A percentile compares a stretch with the other conserved stretches of the same genome.
phyloP scores from a whole-genome alignment of 2,113 vertebrate species.

The Malurus elegans region DNA sequence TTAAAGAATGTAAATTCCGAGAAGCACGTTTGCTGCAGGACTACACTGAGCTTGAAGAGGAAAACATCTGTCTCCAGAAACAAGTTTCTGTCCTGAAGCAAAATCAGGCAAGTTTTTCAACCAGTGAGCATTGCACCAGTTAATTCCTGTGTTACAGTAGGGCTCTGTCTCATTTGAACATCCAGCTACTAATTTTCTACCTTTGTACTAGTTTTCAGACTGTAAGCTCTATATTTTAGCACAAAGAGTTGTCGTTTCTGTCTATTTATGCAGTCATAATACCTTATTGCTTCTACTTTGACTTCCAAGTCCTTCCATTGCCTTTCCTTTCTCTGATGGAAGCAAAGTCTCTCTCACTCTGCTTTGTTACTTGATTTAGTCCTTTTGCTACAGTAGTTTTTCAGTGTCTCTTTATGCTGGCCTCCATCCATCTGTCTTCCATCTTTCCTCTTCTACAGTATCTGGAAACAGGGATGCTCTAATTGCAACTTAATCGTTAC shows the following conservation, averaged over 20 bases:
- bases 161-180: neutral
- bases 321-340: neutral
- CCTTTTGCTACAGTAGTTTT: neutral
- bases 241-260: neutral
- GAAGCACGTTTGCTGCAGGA: constrained; percentile 94
- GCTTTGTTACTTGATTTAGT: neutral
- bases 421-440: neutral
- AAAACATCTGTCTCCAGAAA: constrained; percentile 98
- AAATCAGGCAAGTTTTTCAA: constrained; percentile 83
- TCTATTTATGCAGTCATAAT: neutral
- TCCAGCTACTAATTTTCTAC: neutral
- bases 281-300: neutral
- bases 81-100: constrained; percentile 94
- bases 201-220: neutral
- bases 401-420: neutral
- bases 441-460: neutral
- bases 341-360: neutral
- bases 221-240: neutral
- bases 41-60: constrained; percentile 95
- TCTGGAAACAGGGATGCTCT: neutral
- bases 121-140: neutral
- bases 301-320: neutral
- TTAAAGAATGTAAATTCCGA: constrained; percentile 94
- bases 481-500: neutral
- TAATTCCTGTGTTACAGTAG: neutral